phyloP scores from a whole-genome alignment of 1,140 invertebrate species.

The Eufriesea mexicana region DNA sequence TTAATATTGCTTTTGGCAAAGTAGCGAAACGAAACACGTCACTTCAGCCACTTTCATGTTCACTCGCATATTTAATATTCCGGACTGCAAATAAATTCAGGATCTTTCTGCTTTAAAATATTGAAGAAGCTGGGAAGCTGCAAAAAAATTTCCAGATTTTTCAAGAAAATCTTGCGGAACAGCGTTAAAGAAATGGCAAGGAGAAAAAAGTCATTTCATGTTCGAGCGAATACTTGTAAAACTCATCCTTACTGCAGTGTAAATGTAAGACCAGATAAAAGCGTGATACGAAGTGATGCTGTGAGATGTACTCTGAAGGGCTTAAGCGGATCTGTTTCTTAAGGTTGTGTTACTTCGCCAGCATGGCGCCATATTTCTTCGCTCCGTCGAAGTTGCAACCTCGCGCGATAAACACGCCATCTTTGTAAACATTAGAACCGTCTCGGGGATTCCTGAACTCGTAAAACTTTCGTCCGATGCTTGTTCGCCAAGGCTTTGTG shows the following conservation, averaged over 20 bases:
- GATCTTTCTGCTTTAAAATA: too few relatives aligned
- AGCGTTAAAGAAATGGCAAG: not conserved
- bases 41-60: too few relatives aligned
- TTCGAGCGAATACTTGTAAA: not conserved
- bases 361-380: not conserved
- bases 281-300: constrained; percentile 5
- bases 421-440: not conserved
- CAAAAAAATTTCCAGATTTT: not conserved
- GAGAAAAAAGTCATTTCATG: not conserved
- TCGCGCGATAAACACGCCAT: not conserved
- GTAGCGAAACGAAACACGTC: too few relatives aligned
- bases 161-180: not conserved
- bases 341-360: not conserved
- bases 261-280: constrained; percentile 21
- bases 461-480: not conserved
- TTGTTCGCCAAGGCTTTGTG: not conserved
- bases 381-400: not conserved
- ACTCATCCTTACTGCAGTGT: not conserved
- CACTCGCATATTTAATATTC: too few relatives aligned
- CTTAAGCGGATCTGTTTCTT: constrained; percentile 11
- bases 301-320: constrained; percentile 12
- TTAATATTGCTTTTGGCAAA: too few relatives aligned
- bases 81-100: too few relatives aligned
- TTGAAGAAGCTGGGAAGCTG: too few relatives aligned
- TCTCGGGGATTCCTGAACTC: not conserved